Evolutionary conservation across 2,888 invertebrate genomes (phyloP).

Genomic region (Malacosoma neustria): DNA sequence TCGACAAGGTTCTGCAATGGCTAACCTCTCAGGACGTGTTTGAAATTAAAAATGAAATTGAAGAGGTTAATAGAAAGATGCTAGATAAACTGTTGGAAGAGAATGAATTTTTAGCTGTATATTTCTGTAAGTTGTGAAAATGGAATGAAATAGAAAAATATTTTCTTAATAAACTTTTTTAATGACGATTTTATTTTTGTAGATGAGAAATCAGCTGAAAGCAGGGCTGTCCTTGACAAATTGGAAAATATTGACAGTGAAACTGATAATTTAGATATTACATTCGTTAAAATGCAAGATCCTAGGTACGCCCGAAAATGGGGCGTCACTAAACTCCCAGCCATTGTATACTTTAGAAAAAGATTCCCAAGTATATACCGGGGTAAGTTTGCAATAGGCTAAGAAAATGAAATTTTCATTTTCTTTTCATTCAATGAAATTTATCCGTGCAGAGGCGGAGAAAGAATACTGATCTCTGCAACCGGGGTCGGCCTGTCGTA

Average conservation of each 20-base stretch:
- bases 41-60: conserved; percentile 96
- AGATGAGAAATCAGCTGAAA: conserved; percentile 90
- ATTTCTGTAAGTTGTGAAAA: conserved; percentile 86
- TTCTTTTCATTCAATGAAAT: too few species aligned
- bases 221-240: conserved; percentile 87
- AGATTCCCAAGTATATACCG: conserved; percentile 94
- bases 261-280: conserved; percentile 94
- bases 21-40: conserved; percentile 95
- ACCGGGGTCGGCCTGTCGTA: too few species aligned
- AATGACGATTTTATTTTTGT: conserved; percentile 4
- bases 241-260: conserved; percentile 96
- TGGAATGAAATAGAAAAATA: not conserved
- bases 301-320: conserved; percentile 93
- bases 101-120: conserved; percentile 95
- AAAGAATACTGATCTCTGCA: too few species aligned
- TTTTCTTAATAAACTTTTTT: not conserved
- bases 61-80: conserved; percentile 97
- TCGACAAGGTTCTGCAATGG: conserved; percentile 90
- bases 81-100: conserved; percentile 95
- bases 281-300: conserved; percentile 95
- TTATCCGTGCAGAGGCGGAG: too few species aligned
- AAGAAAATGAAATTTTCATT: not conserved
- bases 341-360: conserved; percentile 92
- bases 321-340: conserved; percentile 93
- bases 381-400: conserved; percentile 65